phyloP scores from a whole-genome alignment of 2,113 vertebrate species.

The Myrmophylax atrothorax region DNA sequence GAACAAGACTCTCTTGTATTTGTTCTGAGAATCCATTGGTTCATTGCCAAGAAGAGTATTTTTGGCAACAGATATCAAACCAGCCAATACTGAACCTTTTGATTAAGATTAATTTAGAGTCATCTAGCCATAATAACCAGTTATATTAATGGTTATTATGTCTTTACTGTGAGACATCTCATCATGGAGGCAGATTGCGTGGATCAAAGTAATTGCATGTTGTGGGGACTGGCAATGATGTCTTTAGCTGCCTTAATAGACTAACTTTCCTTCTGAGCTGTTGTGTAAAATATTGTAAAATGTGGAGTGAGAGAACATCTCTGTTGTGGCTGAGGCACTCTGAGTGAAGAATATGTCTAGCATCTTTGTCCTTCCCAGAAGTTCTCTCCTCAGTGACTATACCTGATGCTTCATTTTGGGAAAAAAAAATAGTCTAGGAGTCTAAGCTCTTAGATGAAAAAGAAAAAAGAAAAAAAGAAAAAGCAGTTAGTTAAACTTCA shows the following conservation, averaged over 20 bases:
- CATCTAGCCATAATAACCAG: neutral
- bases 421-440: neutral
- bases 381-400: neutral
- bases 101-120: slow-evolving; percentile 10
- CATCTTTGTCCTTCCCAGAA: accelerated
- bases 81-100: neutral
- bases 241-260: neutral
- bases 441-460: neutral
- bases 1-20: neutral
- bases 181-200: neutral
- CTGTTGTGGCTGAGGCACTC: neutral
- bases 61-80: neutral
- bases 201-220: neutral
- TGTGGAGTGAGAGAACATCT: neutral
- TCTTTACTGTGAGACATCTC: neutral
- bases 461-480: accelerated
- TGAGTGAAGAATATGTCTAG: neutral
- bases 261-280: neutral
- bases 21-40: neutral
- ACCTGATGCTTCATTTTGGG: neutral
- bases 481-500: neutral
- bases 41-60: neutral
- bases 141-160: slow-evolving; percentile 10
- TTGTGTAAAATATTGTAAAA: neutral
- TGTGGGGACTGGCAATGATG: neutral